Evolutionary conservation across 2,113 vertebrate species (phyloP), one percentile per base, ranked within the genome.

Genomic region (Corythoichthys intestinalis): DNA sequence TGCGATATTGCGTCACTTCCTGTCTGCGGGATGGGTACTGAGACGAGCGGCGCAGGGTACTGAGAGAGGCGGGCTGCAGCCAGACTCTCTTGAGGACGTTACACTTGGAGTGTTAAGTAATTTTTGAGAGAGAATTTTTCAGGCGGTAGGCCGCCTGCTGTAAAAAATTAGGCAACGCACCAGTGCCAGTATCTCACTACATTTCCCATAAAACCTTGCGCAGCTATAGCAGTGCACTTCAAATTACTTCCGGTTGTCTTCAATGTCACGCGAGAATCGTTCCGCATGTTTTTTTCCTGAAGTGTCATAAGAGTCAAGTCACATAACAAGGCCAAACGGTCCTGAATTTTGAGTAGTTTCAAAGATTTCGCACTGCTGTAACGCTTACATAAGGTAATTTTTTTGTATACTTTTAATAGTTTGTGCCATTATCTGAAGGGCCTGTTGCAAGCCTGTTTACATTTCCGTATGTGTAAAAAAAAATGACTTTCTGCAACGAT

Each of bases 171-270:
- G 6, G 39, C 39, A 41, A 41, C 39, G 12, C 8, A 4, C 4
- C 28, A 12, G 4, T 13, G 13, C 28, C 4, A 62, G 7, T 2
- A 0, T 12, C 37, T 17, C 28, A 76, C 83, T 80, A 58, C 81
- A 77, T 57, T 4, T 77, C 79, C 79, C 86, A 79, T 34, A 48
- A 0, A 57, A 1, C 78, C 68, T 2, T 13, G 50, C 35, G 49
- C 8, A 2, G 2, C 7, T 66, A 28, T 67, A 70, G 72, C 77
- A 80, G 78, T 53, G 50, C 81, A 1, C 70, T 9, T 52, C 77
- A 75, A 20, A 1, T 1, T 13, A 54, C 54, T 83, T 87, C 88
- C 85, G 56, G 76, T 85, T 76, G 34, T 9, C 4, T 38, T 52
- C 64, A 63, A 28, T 44, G 59, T 61, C 38, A 44, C 13, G 15